Percentiles rank a stretch among this genome's conserved stretches.
Evolutionary conservation across 1,140 invertebrate species (phyloP).

Genomic region (Drosophila paulistorum): DNA sequence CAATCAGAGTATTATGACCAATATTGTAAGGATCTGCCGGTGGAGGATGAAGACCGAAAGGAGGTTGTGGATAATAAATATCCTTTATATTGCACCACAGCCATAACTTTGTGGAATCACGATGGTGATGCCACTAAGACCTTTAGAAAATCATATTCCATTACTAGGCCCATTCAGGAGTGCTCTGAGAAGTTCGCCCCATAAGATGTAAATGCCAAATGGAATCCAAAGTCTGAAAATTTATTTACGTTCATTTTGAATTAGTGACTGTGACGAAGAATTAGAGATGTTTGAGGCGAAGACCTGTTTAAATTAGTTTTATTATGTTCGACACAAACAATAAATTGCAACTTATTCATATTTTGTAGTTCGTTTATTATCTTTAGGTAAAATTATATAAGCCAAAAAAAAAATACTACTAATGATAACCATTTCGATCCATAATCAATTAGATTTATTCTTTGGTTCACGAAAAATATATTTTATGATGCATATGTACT

Average conservation of each 20-base stretch:
- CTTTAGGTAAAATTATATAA: too few species aligned
- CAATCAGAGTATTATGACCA: conserved; percentile 71
- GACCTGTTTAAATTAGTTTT: neutral
- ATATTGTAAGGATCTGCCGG: conserved; percentile 68
- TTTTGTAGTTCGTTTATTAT: too few species aligned
- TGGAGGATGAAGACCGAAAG: conserved; percentile 56
- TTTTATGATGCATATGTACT: too few species aligned
- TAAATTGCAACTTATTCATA: neutral
- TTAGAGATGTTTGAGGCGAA: neutral
- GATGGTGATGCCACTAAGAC: conserved; percentile 69
- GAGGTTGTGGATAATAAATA: conserved; percentile 65
- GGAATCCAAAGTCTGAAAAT: neutral
- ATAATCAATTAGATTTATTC: too few species aligned
- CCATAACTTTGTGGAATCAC: conserved; percentile 69
- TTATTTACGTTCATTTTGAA: neutral
- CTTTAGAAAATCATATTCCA: conserved; percentile 61
- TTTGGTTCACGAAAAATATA: too few species aligned
- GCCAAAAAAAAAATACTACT: too few species aligned
- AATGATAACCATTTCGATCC: too few species aligned
- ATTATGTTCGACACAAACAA: neutral
- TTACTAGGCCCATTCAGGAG: conserved; percentile 65
- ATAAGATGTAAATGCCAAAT: conserved; percentile 1
- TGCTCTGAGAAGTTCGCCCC: conserved; percentile 71
- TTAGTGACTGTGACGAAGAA: neutral
- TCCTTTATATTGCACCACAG: conserved; percentile 71